Base-by-base conservation (phyloP, 1,140 invertebrate species). In the Heliconius melpomene region DNA sequence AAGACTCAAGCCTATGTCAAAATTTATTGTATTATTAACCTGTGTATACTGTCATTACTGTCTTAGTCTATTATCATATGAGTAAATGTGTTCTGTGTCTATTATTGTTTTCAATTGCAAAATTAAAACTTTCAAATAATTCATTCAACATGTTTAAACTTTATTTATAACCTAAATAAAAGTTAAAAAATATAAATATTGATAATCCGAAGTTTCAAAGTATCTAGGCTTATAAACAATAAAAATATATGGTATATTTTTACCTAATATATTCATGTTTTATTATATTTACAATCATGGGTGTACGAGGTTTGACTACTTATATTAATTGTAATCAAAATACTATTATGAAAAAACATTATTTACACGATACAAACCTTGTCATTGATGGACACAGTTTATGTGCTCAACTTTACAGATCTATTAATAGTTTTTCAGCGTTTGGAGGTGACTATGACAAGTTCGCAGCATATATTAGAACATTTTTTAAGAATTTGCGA, bases 401-500 rank as follows among this genome's bases (percentile, higher is more conserved):
- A 60, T 96, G 96, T 46, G 96, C 96, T 77, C 96, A 97, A 86
- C 86, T 98, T 1, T 98, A 98, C 85, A 95, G 94, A 81, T 95
- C 93, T 76, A 91, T 96, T 5, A 96, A 95, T 77, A 94, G 95
- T 74, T 96, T 97, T 84, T 96, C 96, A 71, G 95, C 96, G 1
- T 98, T 98, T 92, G 98, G 98, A 23, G 98, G 98, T 1, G 98
- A 98, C 91, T 98, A 98, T 87, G 97, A 98, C 85, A 96, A 96
- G 84, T 98, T 96, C 91, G 96, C 95, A 5, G 86, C 95, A 23
- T 92, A 93, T 32, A 94, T 97, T 9, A 90, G 92, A 66, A 94
- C 96, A 20, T 98, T 98, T 86, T 98, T 98, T 85, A 93, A 96
- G 13, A 91, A 96, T 16, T 93, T 98, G 6, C 88, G 92, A 72